Conservation (phyloP, 1,140 invertebrate genomes). For the Whitmania pigra region DNA sequence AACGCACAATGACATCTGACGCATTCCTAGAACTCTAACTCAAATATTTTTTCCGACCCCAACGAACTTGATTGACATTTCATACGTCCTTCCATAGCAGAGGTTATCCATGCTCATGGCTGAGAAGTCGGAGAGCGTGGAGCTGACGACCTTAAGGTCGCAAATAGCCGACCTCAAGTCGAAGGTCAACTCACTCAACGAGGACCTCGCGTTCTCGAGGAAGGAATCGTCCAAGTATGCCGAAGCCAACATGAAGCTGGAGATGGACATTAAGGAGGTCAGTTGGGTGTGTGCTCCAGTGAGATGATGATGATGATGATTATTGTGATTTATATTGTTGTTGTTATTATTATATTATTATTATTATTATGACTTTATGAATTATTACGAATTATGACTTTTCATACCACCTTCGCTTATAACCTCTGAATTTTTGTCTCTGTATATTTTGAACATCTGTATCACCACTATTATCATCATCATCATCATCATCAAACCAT, state of each 20-base stretch:
- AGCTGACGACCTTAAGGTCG: background rate
- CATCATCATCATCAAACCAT: background rate
- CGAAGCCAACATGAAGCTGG: background rate
- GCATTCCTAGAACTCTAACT: background rate
- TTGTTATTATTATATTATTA: background rate
- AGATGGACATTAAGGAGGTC: slow-evolving; percentile 5
- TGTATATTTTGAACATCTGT: too few relatives aligned
- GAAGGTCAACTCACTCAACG: slow-evolving; percentile 2
- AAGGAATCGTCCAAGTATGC: background rate
- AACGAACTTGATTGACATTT: background rate
- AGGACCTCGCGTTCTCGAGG: background rate
- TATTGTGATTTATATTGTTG: background rate
- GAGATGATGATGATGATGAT: slow-evolving; percentile 6
- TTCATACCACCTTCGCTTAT: too few relatives aligned
- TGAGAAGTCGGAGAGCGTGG: background rate
- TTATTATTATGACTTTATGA: too few relatives aligned
- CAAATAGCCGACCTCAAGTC: slow-evolving; percentile 4
- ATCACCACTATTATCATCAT: background rate
- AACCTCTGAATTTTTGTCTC: too few relatives aligned
- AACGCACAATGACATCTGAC: too few relatives aligned
- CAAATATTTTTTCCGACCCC: background rate
- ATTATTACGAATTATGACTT: background rate
- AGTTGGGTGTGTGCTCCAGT: background rate
- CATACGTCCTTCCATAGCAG: background rate
- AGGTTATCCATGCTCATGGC: slow-evolving; percentile 4